Evolutionary conservation across 2,113 vertebrate genomes (phyloP).

Genomic region (Callithrix jacchus): DNA sequence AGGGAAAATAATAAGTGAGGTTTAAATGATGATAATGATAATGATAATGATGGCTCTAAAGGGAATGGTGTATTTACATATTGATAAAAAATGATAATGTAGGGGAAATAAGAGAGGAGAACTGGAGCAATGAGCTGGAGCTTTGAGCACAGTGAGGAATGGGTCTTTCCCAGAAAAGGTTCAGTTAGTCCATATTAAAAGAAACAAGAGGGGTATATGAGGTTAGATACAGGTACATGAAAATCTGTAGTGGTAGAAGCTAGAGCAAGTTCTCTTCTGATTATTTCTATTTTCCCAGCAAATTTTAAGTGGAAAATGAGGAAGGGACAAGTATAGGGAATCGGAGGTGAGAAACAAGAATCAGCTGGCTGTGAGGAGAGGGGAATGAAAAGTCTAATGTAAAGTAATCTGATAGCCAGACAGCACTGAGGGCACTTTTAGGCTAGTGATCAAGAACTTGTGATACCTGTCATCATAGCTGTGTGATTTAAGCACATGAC

Average conservation of each 20-base stretch:
- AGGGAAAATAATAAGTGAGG: background rate
- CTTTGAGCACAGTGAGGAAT: background rate
- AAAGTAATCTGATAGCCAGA: background rate
- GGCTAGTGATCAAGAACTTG: background rate
- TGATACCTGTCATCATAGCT: background rate
- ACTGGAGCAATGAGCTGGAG: background rate
- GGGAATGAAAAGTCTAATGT: background rate
- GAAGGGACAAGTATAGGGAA: background rate
- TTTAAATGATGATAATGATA: background rate
- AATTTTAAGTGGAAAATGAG: background rate
- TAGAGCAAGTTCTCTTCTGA: background rate
- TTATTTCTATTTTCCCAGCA: background rate
- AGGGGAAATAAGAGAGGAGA: background rate
- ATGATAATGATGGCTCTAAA: background rate
- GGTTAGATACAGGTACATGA: background rate
- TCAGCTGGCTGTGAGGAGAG: background rate
- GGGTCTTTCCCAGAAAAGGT: background rate
- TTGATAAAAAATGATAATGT: background rate
- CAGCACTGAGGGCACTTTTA: background rate
- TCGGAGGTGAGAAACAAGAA: background rate
- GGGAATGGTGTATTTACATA: background rate
- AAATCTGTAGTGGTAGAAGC: rapidly evolving
- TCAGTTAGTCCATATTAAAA: background rate
- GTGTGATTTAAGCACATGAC: background rate
- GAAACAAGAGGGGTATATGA: background rate